Evolutionary conservation across 2,113 vertebrate genomes (phyloP), one percentile per base, ranked within the genome.

Genomic region (Delphinus delphis): DNA sequence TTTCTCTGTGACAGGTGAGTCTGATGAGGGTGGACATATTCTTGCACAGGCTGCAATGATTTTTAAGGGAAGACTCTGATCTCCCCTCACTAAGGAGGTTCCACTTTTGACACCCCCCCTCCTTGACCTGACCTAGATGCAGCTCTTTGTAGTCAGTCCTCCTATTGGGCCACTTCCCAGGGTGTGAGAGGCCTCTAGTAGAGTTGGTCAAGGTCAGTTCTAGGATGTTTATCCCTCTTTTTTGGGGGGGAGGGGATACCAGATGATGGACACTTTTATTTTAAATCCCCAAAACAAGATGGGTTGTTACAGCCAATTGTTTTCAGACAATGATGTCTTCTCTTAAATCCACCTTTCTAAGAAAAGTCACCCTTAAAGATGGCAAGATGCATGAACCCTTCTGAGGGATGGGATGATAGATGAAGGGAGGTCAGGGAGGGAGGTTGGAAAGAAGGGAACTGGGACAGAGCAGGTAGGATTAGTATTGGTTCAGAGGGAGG

Each of bases 61-160:
- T 86, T 71, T 58, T 38, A 53, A 81, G 21, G 65, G 14, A 83
- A 55, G 20, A 55, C 20, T 26, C 31, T 31, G 31, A 50, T 1
- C 7, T 60, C 65, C 12, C 4, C 3, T 84, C 82, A 28, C 7
- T 36, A 14, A 71, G 8, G 53, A 60, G 2, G 0, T 20, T 76
- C 44, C 5, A 15, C 11, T 1, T 18, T 82, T 33, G 18, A 4
- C 11, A 3, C 17, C 15, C 2, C 9, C 9, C 12, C 12, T 2
- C 55, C 18, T 20, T 8, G 2, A 18, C 9, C 20, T 8, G 33
- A 2, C 8, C 17, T 53, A 21, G 17, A 47, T 71, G 5, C 3
- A 44, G 13, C 23, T 41, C 0, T 74, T 33, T 47, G 6, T 15
- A 26, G 15, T n/a, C 8, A 13, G 17, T 12, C 23, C 8, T 73